These are phyloP conservation scores for Rhincodon typus DNA, from an alignment of 2,797 vertebrate species.

Conservation along the genomic window DNA sequence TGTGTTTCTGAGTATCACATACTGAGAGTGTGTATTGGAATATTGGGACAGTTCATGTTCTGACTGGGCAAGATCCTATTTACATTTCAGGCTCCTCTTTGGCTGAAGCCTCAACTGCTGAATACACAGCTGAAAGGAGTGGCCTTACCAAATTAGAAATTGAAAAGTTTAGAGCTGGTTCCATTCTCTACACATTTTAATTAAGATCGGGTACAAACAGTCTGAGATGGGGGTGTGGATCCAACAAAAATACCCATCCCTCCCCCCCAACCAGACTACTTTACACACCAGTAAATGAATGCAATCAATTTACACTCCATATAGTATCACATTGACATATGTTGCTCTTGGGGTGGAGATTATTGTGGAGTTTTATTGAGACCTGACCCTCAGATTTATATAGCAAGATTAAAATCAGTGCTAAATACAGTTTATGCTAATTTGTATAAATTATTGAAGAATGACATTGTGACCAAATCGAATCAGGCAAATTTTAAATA, in stretches of 20 bases:
- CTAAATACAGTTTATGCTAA: background rate
- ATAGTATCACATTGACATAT: background rate
- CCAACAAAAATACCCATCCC: background rate
- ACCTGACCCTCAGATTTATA: background rate
- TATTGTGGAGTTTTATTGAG: background rate
- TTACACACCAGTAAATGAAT: background rate
- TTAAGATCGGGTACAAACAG: background rate
- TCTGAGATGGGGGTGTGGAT: background rate
- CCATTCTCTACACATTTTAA: background rate
- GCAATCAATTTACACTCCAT: background rate
- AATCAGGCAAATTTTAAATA: background rate
- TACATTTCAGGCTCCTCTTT: slow-evolving; percentile 20
- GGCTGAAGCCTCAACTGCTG: background rate
- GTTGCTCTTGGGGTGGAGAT: background rate
- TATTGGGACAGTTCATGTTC: background rate
- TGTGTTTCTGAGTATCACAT: background rate
- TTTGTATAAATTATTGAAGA: background rate
- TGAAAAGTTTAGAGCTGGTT: background rate
- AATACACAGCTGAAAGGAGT: background rate
- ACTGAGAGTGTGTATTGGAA: background rate
- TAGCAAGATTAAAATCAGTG: background rate
- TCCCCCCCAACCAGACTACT: background rate
- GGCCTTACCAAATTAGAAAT: background rate
- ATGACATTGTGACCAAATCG: background rate
- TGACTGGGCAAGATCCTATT: background rate